phyloP scores from a whole-genome alignment of 1,140 invertebrate species.

The Cardiocondyla obscurior region DNA sequence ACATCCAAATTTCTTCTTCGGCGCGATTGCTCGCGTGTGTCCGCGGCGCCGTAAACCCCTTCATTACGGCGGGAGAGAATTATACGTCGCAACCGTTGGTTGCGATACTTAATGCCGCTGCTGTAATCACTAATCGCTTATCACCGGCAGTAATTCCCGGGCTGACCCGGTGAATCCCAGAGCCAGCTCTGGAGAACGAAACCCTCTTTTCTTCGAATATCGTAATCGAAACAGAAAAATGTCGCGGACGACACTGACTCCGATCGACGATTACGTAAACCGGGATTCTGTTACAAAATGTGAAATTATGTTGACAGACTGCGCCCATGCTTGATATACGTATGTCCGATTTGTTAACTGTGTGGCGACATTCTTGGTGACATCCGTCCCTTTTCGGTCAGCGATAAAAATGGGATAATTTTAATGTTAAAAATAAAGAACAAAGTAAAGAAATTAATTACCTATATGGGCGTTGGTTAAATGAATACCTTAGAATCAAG shows the following conservation, averaged over 20 bases:
- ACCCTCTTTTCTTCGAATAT: conserved; percentile 20
- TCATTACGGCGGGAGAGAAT: conserved; percentile 5
- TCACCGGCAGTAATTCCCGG: conserved; percentile 20
- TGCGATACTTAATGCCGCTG: conserved; percentile 1
- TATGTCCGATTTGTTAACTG: conserved; percentile 23
- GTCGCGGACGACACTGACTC: neutral
- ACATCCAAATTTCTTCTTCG: conserved; percentile 72
- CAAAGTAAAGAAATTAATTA: neutral
- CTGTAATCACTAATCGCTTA: conserved; percentile 31
- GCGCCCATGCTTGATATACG: neutral
- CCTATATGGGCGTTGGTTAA: neutral
- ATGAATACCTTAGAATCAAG: neutral
- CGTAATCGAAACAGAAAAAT: conserved; percentile 60
- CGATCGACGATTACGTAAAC: conserved; percentile 5
- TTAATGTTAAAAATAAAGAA: neutral
- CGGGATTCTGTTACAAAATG: conserved; percentile 58
- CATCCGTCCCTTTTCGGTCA: neutral
- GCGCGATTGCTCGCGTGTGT: conserved; percentile 21
- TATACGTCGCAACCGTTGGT: conserved; percentile 4
- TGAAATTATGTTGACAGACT: conserved; percentile 48
- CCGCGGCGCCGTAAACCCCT: conserved; percentile 20
- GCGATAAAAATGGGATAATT: neutral
- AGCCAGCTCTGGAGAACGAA: neutral
- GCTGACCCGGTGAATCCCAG: neutral
- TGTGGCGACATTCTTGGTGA: neutral